Evolutionary conservation across 1,140 invertebrate genomes (phyloP).

Genomic region (Hypothenemus hampei): DNA sequence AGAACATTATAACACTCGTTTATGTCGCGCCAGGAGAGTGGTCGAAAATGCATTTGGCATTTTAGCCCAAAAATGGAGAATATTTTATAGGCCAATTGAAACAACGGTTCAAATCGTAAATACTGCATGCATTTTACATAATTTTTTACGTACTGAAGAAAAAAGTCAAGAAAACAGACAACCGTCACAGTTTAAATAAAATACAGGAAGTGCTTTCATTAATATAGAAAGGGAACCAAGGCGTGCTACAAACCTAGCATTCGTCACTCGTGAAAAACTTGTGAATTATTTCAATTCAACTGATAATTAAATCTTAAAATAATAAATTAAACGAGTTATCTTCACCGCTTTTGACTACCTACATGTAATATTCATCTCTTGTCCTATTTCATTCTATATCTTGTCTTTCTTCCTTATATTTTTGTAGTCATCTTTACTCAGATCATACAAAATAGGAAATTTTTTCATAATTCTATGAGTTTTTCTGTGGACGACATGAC

Average conservation of each 20-base stretch:
- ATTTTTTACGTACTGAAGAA: slow-evolving; percentile 24
- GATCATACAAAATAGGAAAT: slow-evolving; percentile 23
- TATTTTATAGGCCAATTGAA: slow-evolving; percentile 42
- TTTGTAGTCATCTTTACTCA: slow-evolving; percentile 22
- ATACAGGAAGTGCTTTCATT: slow-evolving; percentile 12
- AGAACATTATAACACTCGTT: slow-evolving; percentile 34
- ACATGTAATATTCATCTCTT: slow-evolving; percentile 5
- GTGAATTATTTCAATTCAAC: slow-evolving; percentile 7
- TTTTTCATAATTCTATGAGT: slow-evolving; percentile 20
- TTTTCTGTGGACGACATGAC: slow-evolving; percentile 3
- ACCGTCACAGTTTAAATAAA: slow-evolving; percentile 7
- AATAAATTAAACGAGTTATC: neutral
- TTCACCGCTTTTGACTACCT: neutral
- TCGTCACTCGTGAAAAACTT: slow-evolving; percentile 18
- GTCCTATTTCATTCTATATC: slow-evolving; percentile 13
- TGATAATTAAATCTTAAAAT: neutral
- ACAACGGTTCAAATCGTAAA: slow-evolving; percentile 35
- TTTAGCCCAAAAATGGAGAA: slow-evolving; percentile 40
- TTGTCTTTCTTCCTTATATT: slow-evolving; percentile 29
- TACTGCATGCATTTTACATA: slow-evolving; percentile 35
- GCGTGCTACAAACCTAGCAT: slow-evolving; percentile 10
- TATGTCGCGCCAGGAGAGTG: slow-evolving; percentile 43
- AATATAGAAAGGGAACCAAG: slow-evolving; percentile 17
- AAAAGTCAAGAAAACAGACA: neutral
- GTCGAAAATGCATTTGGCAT: no score